Conservation (phyloP, 2,797 vertebrate species). For the Thaleichthys pacificus region DNA sequence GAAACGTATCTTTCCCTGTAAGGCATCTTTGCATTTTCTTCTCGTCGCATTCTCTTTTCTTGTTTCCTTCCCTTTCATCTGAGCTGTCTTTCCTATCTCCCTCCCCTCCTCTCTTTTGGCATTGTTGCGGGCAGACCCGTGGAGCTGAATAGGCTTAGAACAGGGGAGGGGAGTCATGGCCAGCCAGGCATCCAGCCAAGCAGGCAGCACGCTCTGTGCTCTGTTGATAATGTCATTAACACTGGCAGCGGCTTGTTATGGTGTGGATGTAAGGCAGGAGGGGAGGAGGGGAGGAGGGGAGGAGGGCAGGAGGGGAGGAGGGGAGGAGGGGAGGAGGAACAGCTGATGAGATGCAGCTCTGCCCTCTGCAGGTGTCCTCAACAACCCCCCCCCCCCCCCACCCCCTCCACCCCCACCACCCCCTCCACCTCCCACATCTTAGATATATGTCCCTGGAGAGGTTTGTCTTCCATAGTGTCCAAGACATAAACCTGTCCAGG, state of each 20-base stretch:
- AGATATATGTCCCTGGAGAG: neutral
- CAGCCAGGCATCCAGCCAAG: conserved; percentile 23
- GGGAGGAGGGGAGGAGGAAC: no score
- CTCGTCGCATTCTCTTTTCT: neutral
- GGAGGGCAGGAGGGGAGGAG: neutral
- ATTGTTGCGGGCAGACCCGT: conserved; percentile 41
- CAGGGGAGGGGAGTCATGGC: conserved; percentile 49
- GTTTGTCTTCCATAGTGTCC: neutral
- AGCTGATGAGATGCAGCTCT: neutral
- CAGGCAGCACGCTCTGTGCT: conserved; percentile 46
- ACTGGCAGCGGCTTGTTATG: conserved; percentile 25
- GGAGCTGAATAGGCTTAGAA: conserved; percentile 57
- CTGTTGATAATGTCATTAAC: conserved; percentile 62
- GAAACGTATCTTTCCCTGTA: conserved; percentile 24
- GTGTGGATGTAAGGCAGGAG: neutral
- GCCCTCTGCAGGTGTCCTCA: neutral
- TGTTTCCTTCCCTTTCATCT: neutral
- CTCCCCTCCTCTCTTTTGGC: conserved; percentile 21
- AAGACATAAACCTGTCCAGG: neutral
- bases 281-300: neutral
- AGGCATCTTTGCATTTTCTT: neutral
- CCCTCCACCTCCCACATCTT: neutral
- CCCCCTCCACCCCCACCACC: neutral
- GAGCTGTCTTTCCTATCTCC: conserved; percentile 29
- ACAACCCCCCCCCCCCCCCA: no score